phyloP scores from a whole-genome alignment of 2,113 vertebrate species.

The Vulpes ferrilata region DNA sequence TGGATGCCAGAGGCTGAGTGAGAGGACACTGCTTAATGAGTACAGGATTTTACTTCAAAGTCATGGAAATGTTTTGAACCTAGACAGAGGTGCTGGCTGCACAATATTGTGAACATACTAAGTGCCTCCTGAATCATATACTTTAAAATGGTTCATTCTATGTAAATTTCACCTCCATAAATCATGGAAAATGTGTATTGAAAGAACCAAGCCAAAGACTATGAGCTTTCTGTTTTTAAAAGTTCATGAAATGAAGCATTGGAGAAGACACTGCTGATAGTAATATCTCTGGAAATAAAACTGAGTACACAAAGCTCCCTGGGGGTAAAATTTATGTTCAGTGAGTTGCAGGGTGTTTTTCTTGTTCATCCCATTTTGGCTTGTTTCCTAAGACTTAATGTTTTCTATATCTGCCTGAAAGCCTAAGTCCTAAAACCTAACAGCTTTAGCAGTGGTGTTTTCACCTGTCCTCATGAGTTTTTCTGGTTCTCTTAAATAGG shows the following conservation, averaged over 20 bases:
- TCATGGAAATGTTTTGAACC: neutral
- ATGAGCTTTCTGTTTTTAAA: neutral
- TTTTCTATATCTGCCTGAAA: neutral
- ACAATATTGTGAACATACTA: neutral
- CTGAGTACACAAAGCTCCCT: neutral
- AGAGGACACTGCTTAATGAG: neutral
- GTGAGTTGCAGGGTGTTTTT: neutral
- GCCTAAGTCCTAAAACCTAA: neutral
- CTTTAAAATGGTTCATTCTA: conserved; percentile 3
- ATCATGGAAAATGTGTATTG: neutral
- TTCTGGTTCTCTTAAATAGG: neutral
- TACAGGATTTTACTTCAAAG: neutral
- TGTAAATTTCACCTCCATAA: neutral
- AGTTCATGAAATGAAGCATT: neutral
- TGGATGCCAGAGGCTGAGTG: neutral
- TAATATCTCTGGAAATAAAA: conserved; percentile 10
- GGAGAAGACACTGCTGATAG: neutral
- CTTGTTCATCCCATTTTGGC: neutral
- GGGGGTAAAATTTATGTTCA: neutral
- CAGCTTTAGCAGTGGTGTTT: neutral
- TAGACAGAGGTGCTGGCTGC: neutral
- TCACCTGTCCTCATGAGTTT: neutral
- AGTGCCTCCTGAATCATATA: neutral
- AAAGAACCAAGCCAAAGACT: neutral
- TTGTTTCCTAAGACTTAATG: conserved; percentile 1